Conservation (phyloP, 2,888 invertebrate species). For the Balanococcus diminutus region DNA sequence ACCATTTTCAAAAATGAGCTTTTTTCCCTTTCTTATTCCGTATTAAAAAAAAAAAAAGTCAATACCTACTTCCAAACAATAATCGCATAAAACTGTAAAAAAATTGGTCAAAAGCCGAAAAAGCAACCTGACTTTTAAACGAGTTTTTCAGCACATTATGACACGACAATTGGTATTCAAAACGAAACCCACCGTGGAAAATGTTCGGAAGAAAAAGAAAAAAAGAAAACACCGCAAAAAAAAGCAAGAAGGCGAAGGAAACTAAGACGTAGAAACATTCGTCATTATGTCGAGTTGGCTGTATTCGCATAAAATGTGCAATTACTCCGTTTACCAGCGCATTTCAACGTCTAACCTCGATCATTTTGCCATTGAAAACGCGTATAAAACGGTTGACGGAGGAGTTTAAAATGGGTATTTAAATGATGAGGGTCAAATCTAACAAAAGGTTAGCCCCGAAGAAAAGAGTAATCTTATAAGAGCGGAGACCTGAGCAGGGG, state of each 20-base stretch:
- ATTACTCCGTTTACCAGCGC: slow-evolving; percentile 13
- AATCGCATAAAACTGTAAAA: too few relatives aligned
- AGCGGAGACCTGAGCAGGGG: neutral
- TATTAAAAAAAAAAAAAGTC: too few relatives aligned
- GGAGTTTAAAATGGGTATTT: slow-evolving; percentile 20
- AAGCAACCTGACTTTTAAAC: too few relatives aligned
- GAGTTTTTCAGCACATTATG: too few relatives aligned
- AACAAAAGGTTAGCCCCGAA: slow-evolving; percentile 8
- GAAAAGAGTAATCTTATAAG: neutral
- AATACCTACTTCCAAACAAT: too few relatives aligned
- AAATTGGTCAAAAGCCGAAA: too few relatives aligned
- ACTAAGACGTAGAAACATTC: neutral
- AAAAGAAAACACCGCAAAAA: neutral
- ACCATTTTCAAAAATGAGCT: too few relatives aligned
- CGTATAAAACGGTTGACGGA: slow-evolving; percentile 4
- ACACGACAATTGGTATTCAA: neutral
- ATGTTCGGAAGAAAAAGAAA: neutral
- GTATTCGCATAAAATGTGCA: neutral
- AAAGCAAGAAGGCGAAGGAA: neutral
- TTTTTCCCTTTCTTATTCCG: too few relatives aligned
- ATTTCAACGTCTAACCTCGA: slow-evolving; percentile 18
- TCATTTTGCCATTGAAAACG: slow-evolving; percentile 1
- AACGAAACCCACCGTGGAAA: neutral
- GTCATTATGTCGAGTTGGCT: neutral
- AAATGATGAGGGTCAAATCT: slow-evolving; percentile 21